phyloP scores from a whole-genome alignment of 2,888 invertebrate genomes.

The Anthrax anthrax region DNA sequence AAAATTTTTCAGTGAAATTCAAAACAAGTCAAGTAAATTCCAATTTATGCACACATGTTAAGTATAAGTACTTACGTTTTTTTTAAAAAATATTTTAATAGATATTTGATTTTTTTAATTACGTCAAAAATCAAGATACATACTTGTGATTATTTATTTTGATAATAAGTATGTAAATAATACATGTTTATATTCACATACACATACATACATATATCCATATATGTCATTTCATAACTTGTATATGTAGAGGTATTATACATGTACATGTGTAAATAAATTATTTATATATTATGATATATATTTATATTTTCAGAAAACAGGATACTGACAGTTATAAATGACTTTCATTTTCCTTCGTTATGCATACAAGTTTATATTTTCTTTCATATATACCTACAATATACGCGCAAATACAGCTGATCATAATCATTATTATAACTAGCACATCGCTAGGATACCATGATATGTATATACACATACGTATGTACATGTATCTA shows the following conservation, averaged over 20 bases:
- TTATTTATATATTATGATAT: background rate
- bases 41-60: no score
- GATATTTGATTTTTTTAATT: background rate
- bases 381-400: no score
- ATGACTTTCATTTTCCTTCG: slow-evolving; percentile 11
- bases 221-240: no score
- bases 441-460: no score
- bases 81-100: no score
- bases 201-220: background rate
- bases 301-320: background rate
- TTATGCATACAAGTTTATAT: no score
- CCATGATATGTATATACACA: background rate
- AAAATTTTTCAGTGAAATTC: no score
- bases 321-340: slow-evolving; percentile 11
- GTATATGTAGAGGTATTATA: no score
- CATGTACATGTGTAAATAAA: background rate
- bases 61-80: no score
- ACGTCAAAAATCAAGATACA: background rate
- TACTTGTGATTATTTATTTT: background rate
- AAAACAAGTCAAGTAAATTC: no score
- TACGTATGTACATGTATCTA: background rate
- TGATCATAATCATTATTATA: slow-evolving; percentile 9
- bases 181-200: no score
- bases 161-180: no score
- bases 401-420: slow-evolving; percentile 11